These are phyloP conservation scores for Jordanella pulchra DNA, from an alignment of 2,797 vertebrate genomes.

Conservation along the genomic window DNA sequence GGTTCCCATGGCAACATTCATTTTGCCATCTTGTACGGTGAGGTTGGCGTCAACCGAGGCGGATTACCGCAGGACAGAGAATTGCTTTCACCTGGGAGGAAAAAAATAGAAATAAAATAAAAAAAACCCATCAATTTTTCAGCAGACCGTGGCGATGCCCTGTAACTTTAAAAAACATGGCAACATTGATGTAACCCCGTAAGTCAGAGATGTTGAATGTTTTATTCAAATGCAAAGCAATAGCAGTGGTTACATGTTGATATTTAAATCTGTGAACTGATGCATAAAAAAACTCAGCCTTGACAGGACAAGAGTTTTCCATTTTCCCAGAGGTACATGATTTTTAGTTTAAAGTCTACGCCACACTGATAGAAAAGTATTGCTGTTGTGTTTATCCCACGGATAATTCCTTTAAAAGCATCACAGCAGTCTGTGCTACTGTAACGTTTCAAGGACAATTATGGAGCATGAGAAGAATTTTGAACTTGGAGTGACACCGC, in stretches of 20 bases:
- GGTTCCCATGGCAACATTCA: slow-evolving; percentile 83
- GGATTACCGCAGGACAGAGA: slow-evolving; percentile 65
- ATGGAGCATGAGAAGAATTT: slow-evolving; percentile 32
- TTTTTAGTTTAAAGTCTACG: slow-evolving; percentile 15
- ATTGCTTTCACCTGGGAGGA: slow-evolving; percentile 57
- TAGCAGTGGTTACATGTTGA: slow-evolving; percentile 11
- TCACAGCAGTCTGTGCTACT: slow-evolving; percentile 11
- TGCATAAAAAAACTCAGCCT: slow-evolving; percentile 28
- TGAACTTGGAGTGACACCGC: slow-evolving; percentile 30
- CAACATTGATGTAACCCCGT: slow-evolving; percentile 21
- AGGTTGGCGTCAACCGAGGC: slow-evolving; percentile 66
- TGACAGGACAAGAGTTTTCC: slow-evolving; percentile 19
- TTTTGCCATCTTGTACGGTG: slow-evolving; percentile 75
- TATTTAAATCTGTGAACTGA: slow-evolving; percentile 13
- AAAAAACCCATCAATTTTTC: slow-evolving; percentile 50
- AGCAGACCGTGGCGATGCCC: slow-evolving; percentile 36
- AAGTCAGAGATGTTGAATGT: slow-evolving; percentile 17
- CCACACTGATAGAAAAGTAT: neutral
- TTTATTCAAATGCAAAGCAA: slow-evolving; percentile 7
- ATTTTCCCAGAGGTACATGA: slow-evolving; percentile 35
- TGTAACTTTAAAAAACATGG: slow-evolving; percentile 22
- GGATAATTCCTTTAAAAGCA: slow-evolving; percentile 3
- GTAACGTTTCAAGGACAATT: slow-evolving; percentile 21
- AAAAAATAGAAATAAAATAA: no score
- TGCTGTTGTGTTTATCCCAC: slow-evolving; percentile 8